Evolutionary conservation across 2,888 invertebrate genomes (phyloP), one percentile per base, ranked within the genome.

Genomic region (Drosophila flavopinicola): DNA sequence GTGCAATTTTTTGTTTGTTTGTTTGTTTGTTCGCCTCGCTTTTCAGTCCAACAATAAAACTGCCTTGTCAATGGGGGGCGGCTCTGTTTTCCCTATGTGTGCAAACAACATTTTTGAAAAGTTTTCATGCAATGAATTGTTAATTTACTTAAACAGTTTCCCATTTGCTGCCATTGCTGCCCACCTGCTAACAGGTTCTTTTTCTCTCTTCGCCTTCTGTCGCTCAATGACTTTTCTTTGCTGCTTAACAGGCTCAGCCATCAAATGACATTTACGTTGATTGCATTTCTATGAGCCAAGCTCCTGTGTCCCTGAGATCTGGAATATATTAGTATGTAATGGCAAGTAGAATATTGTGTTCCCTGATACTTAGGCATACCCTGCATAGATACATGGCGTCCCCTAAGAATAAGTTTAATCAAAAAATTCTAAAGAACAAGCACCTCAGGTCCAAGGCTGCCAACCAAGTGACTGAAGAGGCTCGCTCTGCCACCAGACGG

Each of bases 121-220:
- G 70, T 82, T 82, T 75, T 65, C 67, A 82, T 73, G 66, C 74
- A 71, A 75, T 77, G 84, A 77, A 83, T 86, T 83, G 86, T 80
- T 84, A 86, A 80, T 85, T 86, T 66, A 61, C 59, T 83, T 80
- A 84, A 78, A 86, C 73, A 78, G 73, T 60, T 66, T 61, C 42
- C 59, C 58, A 45, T 45, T 58, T 58, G 33, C 59, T 23, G 20
- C 20, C 35, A 17, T 20, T 33, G n/a, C 13, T 15, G 6, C 27
- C 44, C 57, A 48, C 41, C 48, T 48, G 25, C 33, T 1, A 9
- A 2, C 63, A 39, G 15, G 33, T 33, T 37, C n/a, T n/a, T n/a
- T n/a, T n/a, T n/a, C n/a, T n/a, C n/a, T n/a, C n/a, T n/a, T n/a
- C n/a, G n/a, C n/a, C n/a, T n/a, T n/a, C n/a, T 35, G 15, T 35